phyloP scores from a whole-genome alignment of 1,140 invertebrate species.

The Oryctes rhinoceros region DNA sequence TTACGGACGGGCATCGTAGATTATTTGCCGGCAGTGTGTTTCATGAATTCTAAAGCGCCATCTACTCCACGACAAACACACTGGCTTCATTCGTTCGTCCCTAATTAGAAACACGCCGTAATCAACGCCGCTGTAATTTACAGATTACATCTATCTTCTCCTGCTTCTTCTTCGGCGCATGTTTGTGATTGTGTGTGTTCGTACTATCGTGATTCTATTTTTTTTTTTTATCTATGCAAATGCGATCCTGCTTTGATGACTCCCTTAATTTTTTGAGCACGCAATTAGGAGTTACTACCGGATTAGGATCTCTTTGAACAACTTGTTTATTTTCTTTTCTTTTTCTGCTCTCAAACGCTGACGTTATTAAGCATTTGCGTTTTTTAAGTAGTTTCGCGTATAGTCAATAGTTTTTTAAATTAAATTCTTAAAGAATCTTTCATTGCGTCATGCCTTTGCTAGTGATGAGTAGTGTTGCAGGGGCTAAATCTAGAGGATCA shows the following conservation, averaged over 20 bases:
- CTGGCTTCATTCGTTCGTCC: not conserved
- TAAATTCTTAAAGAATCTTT: too few species aligned
- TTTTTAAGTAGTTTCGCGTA: too few species aligned
- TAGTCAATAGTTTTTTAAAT: too few species aligned
- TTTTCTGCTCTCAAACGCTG: not conserved
- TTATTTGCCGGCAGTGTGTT: slow-evolving; percentile 3
- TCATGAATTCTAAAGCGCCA: slow-evolving; percentile 17
- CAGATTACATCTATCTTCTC: not conserved
- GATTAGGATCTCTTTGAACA: slow-evolving; percentile 1
- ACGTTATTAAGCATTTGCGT: not conserved
- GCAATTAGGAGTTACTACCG: not conserved
- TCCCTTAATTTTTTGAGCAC: slow-evolving; percentile 4
- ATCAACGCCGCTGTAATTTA: slow-evolving; percentile 9
- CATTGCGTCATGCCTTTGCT: too few species aligned
- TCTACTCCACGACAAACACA: slow-evolving; percentile 13
- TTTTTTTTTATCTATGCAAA: not conserved
- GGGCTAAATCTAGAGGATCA: too few species aligned
- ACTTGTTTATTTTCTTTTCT: not conserved
- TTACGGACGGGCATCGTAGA: not conserved
- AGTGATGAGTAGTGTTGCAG: too few species aligned
- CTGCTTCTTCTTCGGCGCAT: not conserved
- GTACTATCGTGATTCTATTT: not conserved
- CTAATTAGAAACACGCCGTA: slow-evolving; percentile 18
- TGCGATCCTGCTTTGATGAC: not conserved
- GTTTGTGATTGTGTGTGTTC: too few species aligned